phyloP scores from a whole-genome alignment of 1,140 invertebrate species.

The Anagrus nilaparvatae region DNA sequence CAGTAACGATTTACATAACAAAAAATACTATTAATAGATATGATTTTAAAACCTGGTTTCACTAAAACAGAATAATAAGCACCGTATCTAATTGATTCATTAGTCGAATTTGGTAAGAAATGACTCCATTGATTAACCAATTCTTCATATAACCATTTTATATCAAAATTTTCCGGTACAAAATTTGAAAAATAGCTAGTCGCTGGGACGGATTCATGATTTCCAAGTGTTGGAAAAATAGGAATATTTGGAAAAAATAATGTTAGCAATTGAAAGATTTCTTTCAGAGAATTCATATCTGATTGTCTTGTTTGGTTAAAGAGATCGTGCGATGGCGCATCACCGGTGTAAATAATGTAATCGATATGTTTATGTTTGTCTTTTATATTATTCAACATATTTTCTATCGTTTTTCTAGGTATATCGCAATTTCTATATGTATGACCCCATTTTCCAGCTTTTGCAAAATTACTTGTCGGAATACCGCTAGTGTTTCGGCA shows the following conservation, averaged over 20 bases:
- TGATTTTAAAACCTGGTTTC: conserved; percentile 75
- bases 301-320: conserved; percentile 92
- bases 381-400: conserved; percentile 79
- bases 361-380: conserved; percentile 78
- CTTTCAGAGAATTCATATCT: conserved; percentile 74
- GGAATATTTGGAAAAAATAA: conserved; percentile 81
- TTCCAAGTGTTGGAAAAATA: conserved; percentile 90
- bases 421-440: conserved; percentile 87
- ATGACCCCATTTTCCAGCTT: conserved; percentile 83
- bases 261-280: conserved; percentile 73
- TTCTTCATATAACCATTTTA: conserved; percentile 88
- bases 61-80: conserved; percentile 84
- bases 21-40: conserved; percentile 90
- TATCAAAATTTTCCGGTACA: conserved; percentile 72
- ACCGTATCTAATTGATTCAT: conserved; percentile 71
- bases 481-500: conserved; percentile 71
- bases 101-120: conserved; percentile 79
- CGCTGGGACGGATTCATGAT: conserved; percentile 91
- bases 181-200: conserved; percentile 81
- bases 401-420: conserved; percentile 80
- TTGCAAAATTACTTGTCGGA: conserved; percentile 54
- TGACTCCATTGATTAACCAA: conserved; percentile 73
- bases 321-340: conserved; percentile 90
- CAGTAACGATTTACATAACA: conserved; percentile 97
- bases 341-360: conserved; percentile 95